Conservation (phyloP, 64 coral and sea anemone species). For the Montipora efflorescens region DNA sequence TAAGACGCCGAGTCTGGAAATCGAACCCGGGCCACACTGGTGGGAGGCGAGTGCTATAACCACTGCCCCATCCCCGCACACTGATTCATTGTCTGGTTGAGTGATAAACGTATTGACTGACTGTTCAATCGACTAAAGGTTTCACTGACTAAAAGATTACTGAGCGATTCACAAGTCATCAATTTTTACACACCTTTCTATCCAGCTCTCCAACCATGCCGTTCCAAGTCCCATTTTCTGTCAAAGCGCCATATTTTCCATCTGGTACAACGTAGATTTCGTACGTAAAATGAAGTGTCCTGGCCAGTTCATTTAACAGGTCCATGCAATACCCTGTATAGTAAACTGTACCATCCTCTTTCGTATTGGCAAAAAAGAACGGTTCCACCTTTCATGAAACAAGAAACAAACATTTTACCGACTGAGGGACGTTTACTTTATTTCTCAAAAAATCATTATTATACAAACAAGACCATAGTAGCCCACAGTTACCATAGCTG, state of each 20-base stretch:
- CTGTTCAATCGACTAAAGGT: too few species aligned
- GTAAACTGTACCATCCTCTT: not conserved
- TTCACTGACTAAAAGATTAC: not conserved
- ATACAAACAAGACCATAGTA: too few species aligned
- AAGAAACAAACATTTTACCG: too few species aligned
- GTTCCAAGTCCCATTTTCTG: constrained; percentile 56
- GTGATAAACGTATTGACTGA: not conserved
- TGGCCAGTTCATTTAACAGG: constrained; percentile 63
- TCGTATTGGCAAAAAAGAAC: too few species aligned
- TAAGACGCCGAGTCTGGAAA: too few species aligned
- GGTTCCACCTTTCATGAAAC: too few species aligned
- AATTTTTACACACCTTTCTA: not conserved
- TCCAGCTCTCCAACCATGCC: constrained; percentile 50
- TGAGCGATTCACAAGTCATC: too few species aligned
- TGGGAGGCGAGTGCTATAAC: too few species aligned
- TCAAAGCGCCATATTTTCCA: constrained; percentile 18
- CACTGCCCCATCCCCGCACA: not conserved
- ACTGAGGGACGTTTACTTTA: too few species aligned
- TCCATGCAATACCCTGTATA: constrained; percentile 73
- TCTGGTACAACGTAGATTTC: constrained; percentile 34
- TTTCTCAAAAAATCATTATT: too few species aligned
- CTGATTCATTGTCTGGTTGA: not conserved
- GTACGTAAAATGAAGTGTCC: constrained; percentile 70
- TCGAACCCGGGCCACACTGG: too few species aligned
- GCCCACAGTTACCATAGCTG: too few species aligned